Evolutionary conservation across 2,888 invertebrate species (phyloP), one percentile per base, ranked within the genome.

Genomic region (Hyposoter didymator): DNA sequence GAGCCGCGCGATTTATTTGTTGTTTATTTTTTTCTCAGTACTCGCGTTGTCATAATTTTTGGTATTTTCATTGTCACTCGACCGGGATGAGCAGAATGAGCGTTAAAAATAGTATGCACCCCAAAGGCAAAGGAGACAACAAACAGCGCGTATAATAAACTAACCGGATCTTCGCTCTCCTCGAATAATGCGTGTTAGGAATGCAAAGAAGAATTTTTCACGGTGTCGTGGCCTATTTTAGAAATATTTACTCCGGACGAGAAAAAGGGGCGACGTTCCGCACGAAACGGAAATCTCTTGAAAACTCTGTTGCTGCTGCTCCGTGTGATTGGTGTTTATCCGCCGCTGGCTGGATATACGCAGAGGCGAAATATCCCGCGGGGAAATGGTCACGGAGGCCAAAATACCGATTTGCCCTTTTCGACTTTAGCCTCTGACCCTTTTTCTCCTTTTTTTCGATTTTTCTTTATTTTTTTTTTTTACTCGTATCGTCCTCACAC

Each of bases 321-420:
- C 14, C 7, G 55, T 49, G 52, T 39, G 70, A 64, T 49, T 52
- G 28, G 45, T 64, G 70, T 62, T 22, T 35, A 19, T 80, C 17
- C 73, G 12, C 39, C 2, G 7, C 39, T 7, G 39, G 39, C 28
- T 28, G 28, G 28, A 28, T 28, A 28, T 2, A 66, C 66, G 79
- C 49, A 52, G 74, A 64, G 73, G 80, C 67, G 74, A 81, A 75
- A 81, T 75, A 81, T 67, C 80, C 84, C 83, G 80, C 78, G 69
- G 86, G n/a, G 86, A 81, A 81, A 84, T 86, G 81, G 86, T 86
- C 86, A 86, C 85, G 85, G 83, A 66, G 19, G 19, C 45, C 73
- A 47, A 84, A 81, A 81, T 66, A 67, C 19, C 80, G 47, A 86
- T 84, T 86, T 74, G 73, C 67, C 69, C 74, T 78, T 83, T 83